Evolutionary conservation across 2,113 vertebrate genomes (phyloP), one percentile per base, ranked within the genome.

Genomic region (Pseudolaguvia tuberculata): DNA sequence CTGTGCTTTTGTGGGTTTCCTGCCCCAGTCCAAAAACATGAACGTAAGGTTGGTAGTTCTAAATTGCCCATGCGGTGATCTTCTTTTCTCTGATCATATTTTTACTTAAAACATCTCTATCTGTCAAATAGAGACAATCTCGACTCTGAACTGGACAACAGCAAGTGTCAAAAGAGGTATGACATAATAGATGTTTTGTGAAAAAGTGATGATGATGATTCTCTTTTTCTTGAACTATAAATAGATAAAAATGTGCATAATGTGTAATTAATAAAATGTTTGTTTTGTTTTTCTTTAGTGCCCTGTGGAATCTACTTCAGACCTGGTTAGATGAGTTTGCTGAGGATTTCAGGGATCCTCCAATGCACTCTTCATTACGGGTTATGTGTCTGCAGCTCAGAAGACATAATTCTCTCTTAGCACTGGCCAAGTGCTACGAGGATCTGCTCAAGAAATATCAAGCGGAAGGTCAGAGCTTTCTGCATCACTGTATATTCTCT

Each of bases 281-380:
- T 42, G 45, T 52, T 14, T 20, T 53, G 18, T 35, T 42, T n/a
- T 31, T 13, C 39, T 70, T 53, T 56, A 92, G 90, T 0, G 78
- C 89, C 27, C 84, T 94, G 83, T 56, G 87, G 81, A 68, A 81
- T 65, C 80, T 92, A 5, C 73, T 92, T 57, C 91, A 94, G 72
- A 89, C 80, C 45, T 96, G 94, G 94, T 81, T 96, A 56, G 91
- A 88, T 12, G 90, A 93, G 71, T 92, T 92, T 82, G 89, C 90
- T 6, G 91, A 92, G 68, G 94, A 95, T 84, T 91, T 96, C 80
- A 81, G 90, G 70, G 91, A 94, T 17, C 86, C 91, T 9, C 93
- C 94, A 5, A 75, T 87, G 42, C 84, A 91, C 78, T 45, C 72
- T 0, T 82, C 79, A 23, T 84, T 92, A 62, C 78, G 82, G 51